Evolutionary conservation across 1,140 invertebrate species (phyloP).

Genomic region (Philotrypesis tridentata): DNA sequence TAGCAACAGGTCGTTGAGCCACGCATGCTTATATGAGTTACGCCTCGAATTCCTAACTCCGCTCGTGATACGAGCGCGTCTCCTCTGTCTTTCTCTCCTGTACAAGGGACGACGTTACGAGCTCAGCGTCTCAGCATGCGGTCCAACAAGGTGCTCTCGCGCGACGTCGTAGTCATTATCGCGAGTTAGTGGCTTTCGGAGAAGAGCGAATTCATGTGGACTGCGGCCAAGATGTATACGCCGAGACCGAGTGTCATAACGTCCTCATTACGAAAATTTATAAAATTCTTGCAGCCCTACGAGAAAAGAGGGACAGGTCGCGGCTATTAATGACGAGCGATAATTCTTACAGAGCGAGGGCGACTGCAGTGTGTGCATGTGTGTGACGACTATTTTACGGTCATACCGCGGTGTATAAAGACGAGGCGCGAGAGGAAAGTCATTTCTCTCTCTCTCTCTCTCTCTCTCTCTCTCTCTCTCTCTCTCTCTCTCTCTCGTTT

Average conservation of each 20-base stretch:
- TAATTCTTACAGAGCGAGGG: slow-evolving; percentile 7
- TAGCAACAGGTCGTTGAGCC: slow-evolving; percentile 53
- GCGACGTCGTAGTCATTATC: slow-evolving; percentile 53
- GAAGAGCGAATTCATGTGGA: slow-evolving; percentile 37
- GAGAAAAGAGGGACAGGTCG: not conserved
- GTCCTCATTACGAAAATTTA: slow-evolving; percentile 38
- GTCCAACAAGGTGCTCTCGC: slow-evolving; percentile 5
- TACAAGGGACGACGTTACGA: slow-evolving; percentile 9
- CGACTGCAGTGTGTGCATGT: not conserved
- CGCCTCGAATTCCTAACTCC: slow-evolving; percentile 57
- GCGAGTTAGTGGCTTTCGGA: slow-evolving; percentile 58
- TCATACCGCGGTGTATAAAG: not conserved
- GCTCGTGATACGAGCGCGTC: not conserved
- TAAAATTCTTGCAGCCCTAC: slow-evolving; percentile 5
- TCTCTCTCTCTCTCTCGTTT: not conserved
- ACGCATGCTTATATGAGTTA: slow-evolving; percentile 18
- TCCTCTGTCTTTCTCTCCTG: not conserved
- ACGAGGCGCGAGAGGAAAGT: not conserved
- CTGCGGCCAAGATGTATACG: slow-evolving; percentile 6
- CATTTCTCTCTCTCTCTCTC: slow-evolving; percentile 2
- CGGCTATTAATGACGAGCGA: slow-evolving; percentile 48
- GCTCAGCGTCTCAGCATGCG: slow-evolving; percentile 4
- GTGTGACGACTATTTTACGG: slow-evolving; percentile 25
- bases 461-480: not conserved
- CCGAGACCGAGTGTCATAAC: slow-evolving; percentile 43